Conservation (phyloP, 2,797 vertebrate genomes). For the Vipera ursinii region DNA sequence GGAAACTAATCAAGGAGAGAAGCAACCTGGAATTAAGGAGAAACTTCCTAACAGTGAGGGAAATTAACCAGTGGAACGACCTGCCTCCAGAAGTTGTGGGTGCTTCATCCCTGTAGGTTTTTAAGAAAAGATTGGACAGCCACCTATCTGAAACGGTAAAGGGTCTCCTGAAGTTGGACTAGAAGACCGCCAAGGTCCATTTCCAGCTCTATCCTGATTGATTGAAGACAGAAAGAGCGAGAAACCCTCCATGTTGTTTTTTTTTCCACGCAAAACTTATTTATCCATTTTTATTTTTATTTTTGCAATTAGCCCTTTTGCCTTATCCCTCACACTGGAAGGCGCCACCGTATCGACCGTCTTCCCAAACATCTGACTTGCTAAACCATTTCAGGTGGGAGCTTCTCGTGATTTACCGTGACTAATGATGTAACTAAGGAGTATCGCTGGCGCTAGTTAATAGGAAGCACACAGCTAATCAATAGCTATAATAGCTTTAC, state of each 20-base stretch:
- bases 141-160: too few species aligned
- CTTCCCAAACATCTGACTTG: conserved; percentile 30
- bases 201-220: too few species aligned
- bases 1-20: too few species aligned
- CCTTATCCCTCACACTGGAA: conserved; percentile 43
- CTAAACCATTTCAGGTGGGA: conserved; percentile 46
- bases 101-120: too few species aligned
- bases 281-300: conserved; percentile 31
- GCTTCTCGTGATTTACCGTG: conserved; percentile 51
- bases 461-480: conserved; percentile 41
- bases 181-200: too few species aligned
- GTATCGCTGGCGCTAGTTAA: conserved; percentile 45
- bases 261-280: conserved; percentile 8
- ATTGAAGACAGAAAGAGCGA: neutral
- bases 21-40: too few species aligned
- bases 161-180: too few species aligned
- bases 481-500: conserved; percentile 43
- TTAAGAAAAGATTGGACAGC: too few species aligned
- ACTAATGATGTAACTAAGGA: conserved; percentile 38
- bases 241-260: neutral
- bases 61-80: too few species aligned
- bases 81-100: too few species aligned
- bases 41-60: too few species aligned
- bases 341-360: conserved; percentile 43
- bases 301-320: conserved; percentile 43